Evolutionary conservation across 2,113 vertebrate genomes (phyloP), one percentile per base, ranked within the genome.

Genomic region (cat (Felis catus)): DNA sequence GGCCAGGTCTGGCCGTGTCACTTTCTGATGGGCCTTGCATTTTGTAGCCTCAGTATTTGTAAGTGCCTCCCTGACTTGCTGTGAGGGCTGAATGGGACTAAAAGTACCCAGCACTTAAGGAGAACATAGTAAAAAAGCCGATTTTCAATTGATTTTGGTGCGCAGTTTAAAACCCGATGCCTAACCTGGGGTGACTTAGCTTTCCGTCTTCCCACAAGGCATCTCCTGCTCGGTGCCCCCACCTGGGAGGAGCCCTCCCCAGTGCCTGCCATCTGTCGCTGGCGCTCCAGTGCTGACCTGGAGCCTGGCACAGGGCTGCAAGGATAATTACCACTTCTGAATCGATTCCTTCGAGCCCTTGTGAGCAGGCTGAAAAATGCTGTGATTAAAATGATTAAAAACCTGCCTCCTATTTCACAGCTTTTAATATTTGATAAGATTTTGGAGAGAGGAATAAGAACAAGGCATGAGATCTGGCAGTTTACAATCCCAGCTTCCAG

Each of bases 381-480:
- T 91, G 96, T 96, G 95, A 97, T 95, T 97, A 98, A 98, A 96
- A 95, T 95, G 96, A 98, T 97, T 94, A 95, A 97, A 3, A 93
- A 81, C 87, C 84, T 94, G 97, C 80, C 97, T 98, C 96, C 97
- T 98, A 85, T 97, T 97, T 93, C 93, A 97, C 97, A 97, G 83
- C 95, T 98, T 97, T 94, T 97, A 97, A 93, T 98, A 98, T 95
- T 92, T 97, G 83, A 94, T 83, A 95, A 97, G 91, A 89, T 94
- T 95, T 86, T 92, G 95, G 94, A 95, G 78, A 76, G 74, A 92
- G 55, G 41, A 91, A 94, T 94, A 76, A 90, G 91, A 92, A 39
- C 58, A 70, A 85, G 80, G 90, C 65, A 36, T 84, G 90, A 33
- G 51, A 79, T 39, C 87, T 76, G 85, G 55, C 36, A 61, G 90